A percentile compares a stretch with the other conserved stretches of the same genome.
phyloP scores from a whole-genome alignment of 2,113 vertebrate genomes.

The Hiodon alosoides region DNA sequence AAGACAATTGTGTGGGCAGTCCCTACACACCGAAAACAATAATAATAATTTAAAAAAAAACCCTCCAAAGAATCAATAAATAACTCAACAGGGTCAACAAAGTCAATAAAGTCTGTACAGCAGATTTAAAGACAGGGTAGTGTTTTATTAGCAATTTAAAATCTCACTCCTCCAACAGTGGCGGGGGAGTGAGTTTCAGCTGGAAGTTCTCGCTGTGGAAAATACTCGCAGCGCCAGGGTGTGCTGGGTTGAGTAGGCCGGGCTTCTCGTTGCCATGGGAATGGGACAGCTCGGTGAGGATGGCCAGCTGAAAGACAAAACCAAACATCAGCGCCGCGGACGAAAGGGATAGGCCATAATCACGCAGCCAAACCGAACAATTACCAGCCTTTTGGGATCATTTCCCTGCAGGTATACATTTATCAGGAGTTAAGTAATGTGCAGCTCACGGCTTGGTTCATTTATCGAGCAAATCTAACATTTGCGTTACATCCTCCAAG shows the following conservation, averaged over 20 bases:
- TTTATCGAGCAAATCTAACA: no score
- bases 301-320: slow-evolving; percentile 70
- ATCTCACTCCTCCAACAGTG: slow-evolving; percentile 73
- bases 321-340: neutral
- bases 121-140: slow-evolving; percentile 3
- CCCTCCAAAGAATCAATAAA: no score
- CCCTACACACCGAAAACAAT: no score
- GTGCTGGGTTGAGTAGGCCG: slow-evolving; percentile 56
- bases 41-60: no score
- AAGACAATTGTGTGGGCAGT: no score
- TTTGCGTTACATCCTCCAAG: no score
- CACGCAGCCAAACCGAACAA: neutral
- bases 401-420: no score
- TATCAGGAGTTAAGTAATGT: no score
- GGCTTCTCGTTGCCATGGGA: slow-evolving; percentile 63
- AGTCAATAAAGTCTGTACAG: no score
- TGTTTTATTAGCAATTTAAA: slow-evolving; percentile 15
- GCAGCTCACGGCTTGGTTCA: no score
- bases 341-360: neutral
- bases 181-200: slow-evolving; percentile 80
- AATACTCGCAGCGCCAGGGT: slow-evolving; percentile 63
- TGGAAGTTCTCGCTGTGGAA: slow-evolving; percentile 83
- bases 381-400: no score
- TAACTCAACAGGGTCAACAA: no score
- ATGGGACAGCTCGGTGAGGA: slow-evolving; percentile 78